Base-by-base conservation (phyloP, 2,888 invertebrate genomes). In the Fragum whitleyi region DNA sequence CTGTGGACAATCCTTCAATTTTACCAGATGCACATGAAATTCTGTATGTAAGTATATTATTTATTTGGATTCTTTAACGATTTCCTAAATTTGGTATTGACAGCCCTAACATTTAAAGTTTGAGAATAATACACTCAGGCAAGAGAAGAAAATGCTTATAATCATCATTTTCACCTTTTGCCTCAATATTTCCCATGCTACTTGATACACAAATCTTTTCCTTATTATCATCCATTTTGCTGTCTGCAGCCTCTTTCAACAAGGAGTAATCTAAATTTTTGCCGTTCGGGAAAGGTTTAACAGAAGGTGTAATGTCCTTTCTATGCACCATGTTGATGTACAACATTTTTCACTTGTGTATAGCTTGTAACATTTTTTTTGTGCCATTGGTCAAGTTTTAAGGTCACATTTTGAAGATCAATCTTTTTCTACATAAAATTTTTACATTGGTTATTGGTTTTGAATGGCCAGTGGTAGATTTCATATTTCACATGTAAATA, bases 221-320 rank as follows among this genome's bases (percentile, higher is more conserved):
- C 47, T 47, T 47, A 47, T 47, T 16, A 47, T 47, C 5, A 19
- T 47, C 47, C 47, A 47, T 47, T 47, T 47, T 47, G 47, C 14
- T 47, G 47, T 47, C 47, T 47, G 47, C 47, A 47, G 47, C 47
- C 47, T 47, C 47, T 47, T 47, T 47, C 47, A 47, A 47, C 47
- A 47, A 47, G 57, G 23, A 21, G 57, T 57, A 21, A 57, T 57
- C 57, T 57, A 21, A 21, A 57, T 57, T 19, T 57, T 57, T 26
- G 26, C 57, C 47, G 47, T 47, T 47, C 47, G 21, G 16, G 47
- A 47, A 47, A 47, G 47, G 47, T 47, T 47, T 47, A 47, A 47
- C 47, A 47, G 5, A 47, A 47, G 47, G 47, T 47, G 47, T 47
- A 47, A 47, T 47, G 47, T 2, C 47, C 16, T 47, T 47, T 47